Evolutionary conservation across 2,797 vertebrate genomes (phyloP).

Genomic region (Platalea minor): DNA sequence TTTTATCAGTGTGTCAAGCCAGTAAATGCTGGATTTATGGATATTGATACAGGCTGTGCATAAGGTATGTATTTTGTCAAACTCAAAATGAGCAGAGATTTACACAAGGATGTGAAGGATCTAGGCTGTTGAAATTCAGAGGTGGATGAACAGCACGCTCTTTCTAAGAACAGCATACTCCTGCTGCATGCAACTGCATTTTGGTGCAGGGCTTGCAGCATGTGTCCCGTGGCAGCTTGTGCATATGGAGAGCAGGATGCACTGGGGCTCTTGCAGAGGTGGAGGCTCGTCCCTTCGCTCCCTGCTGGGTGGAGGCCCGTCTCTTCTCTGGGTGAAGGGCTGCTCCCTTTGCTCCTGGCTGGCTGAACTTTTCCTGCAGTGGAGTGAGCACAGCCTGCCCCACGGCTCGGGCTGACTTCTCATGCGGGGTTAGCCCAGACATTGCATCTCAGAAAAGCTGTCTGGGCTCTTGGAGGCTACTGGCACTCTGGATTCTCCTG

Average conservation of each 20-base stretch:
- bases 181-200: accelerated
- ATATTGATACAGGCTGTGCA: neutral
- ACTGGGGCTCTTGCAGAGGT: neutral
- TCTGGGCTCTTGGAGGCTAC: neutral
- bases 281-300: neutral
- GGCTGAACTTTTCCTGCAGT: neutral
- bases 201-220: neutral
- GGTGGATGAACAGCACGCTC: neutral
- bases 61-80: neutral
- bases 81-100: neutral
- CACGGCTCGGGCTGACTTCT: neutral
- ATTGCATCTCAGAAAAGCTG: neutral
- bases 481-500: neutral
- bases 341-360: neutral
- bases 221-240: neutral
- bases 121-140: neutral
- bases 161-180: neutral
- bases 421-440: accelerated
- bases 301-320: neutral
- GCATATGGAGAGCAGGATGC: accelerated
- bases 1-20: slow-evolving; percentile 26
- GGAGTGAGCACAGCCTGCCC: neutral
- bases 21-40: slow-evolving; percentile 3
- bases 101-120: neutral
- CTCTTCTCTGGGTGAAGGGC: neutral